Percentiles rank a stretch among this genome's conserved stretches.
These are phyloP conservation scores for Pteropus rufus DNA, from an alignment of 2,797 vertebrate species.

Conservation along the genomic window DNA sequence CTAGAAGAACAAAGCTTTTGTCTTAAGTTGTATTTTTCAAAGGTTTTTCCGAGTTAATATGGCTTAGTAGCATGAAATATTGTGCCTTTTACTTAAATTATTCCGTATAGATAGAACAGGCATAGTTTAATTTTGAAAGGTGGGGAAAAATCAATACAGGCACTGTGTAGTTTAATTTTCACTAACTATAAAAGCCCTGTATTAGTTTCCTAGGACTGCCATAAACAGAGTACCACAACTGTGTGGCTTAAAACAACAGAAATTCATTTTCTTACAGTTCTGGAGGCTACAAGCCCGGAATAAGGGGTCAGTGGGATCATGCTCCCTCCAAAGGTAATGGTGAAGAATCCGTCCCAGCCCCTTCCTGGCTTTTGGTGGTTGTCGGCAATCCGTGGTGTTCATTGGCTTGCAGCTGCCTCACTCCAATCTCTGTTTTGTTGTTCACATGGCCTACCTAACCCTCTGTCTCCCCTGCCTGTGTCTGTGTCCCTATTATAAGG, in stretches of 20 bases:
- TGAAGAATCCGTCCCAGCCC: not conserved
- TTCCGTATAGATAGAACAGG: not conserved
- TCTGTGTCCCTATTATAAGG: not conserved
- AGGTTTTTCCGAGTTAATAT: slow-evolving; percentile 29
- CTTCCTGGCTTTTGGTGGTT: not conserved
- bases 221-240: not conserved
- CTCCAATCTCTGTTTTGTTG: not conserved
- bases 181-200: not conserved
- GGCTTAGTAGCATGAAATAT: not conserved
- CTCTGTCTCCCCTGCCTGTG: not conserved
- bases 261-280: not conserved
- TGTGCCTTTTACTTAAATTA: slow-evolving; percentile 6
- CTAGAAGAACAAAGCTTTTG: slow-evolving; percentile 20
- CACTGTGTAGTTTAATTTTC: not conserved
- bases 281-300: not conserved
- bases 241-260: not conserved
- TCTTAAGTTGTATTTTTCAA: slow-evolving; percentile 8
- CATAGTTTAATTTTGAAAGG: slow-evolving; percentile 16
- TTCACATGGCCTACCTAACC: not conserved
- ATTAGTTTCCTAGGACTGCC: not conserved
- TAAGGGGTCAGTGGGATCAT: no score
- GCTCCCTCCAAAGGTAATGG: not conserved
- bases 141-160: not conserved
- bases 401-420: not conserved
- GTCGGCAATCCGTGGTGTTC: not conserved